Percentiles rank a stretch among this genome's conserved stretches.
These are phyloP conservation scores for Isurus oxyrinchus DNA, from an alignment of 2,113 vertebrate species.

Conservation along the genomic window DNA sequence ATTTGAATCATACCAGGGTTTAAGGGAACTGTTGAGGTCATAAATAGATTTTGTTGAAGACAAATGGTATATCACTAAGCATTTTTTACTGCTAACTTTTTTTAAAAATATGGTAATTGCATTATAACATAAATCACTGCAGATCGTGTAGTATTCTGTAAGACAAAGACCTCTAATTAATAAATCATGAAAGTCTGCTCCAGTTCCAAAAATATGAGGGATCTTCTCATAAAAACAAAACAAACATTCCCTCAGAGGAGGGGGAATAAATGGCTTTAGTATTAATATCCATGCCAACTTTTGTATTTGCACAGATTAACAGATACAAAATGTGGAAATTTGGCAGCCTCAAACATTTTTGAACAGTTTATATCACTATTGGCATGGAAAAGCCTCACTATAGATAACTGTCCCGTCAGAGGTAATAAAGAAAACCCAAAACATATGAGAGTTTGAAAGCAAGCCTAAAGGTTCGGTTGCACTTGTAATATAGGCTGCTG, in stretches of 20 bases:
- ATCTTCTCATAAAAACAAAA: slow-evolving; percentile 21
- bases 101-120: background rate
- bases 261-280: background rate
- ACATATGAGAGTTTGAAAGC: slow-evolving; percentile 25
- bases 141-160: background rate
- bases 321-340: slow-evolving; percentile 7
- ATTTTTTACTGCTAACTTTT: background rate
- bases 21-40: background rate
- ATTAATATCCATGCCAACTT: slow-evolving; percentile 26
- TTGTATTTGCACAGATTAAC: slow-evolving; percentile 26
- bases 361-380: slow-evolving; percentile 7
- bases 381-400: background rate
- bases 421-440: slow-evolving; percentile 20
- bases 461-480: slow-evolving; percentile 24
- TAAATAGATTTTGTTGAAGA: background rate
- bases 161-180: slow-evolving; percentile 17
- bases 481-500: slow-evolving; percentile 8
- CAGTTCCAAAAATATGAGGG: slow-evolving; percentile 5
- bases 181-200: background rate
- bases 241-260: background rate
- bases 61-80: background rate
- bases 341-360: background rate
- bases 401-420: background rate
- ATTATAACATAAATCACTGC: background rate
- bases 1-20: background rate